Evolutionary conservation across 2,797 vertebrate species (phyloP).

Genomic region (Coluber constrictor): DNA sequence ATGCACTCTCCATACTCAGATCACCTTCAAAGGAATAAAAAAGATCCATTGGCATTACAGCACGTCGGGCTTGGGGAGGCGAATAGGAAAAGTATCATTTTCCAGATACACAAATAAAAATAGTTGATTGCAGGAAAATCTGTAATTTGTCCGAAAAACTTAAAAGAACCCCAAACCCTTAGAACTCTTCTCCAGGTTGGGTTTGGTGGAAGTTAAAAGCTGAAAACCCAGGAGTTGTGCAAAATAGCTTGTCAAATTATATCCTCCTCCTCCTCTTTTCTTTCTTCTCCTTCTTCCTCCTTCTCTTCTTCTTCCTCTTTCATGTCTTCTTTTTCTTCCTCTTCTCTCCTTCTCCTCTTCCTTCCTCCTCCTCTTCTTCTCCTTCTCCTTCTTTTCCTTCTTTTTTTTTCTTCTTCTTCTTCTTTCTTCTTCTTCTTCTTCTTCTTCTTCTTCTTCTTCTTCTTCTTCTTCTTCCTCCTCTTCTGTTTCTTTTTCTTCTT

Average conservation of each 20-base stretch:
- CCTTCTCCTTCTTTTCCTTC: background rate
- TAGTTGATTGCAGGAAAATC: slow-evolving; percentile 51
- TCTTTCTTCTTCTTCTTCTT: no score
- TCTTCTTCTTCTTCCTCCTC: fast-evolving
- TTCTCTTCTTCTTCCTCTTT: background rate
- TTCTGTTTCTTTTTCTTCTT: fast-evolving
- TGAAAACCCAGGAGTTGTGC: slow-evolving; percentile 43
- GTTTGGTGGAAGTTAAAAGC: slow-evolving; percentile 45
- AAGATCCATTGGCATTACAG: background rate
- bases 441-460: fast-evolving
- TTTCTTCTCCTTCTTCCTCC: no score
- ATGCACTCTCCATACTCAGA: background rate
- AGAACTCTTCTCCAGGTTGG: slow-evolving; percentile 38
- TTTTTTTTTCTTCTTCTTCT: no score
- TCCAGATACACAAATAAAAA: slow-evolving; percentile 39
- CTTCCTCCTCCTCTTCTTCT: background rate
- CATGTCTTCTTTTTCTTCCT: fast-evolving
- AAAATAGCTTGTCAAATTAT: slow-evolving; percentile 29
- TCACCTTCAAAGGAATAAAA: background rate
- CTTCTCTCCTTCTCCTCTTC: no score
- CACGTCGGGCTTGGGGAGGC: background rate
- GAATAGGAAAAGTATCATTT: slow-evolving; percentile 49
- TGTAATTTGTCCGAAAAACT: slow-evolving; percentile 47
- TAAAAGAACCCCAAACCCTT: no score
- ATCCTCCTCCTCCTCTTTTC: slow-evolving; percentile 42